phyloP scores from a whole-genome alignment of 2,113 vertebrate species.

The Hemibates koningsi region DNA sequence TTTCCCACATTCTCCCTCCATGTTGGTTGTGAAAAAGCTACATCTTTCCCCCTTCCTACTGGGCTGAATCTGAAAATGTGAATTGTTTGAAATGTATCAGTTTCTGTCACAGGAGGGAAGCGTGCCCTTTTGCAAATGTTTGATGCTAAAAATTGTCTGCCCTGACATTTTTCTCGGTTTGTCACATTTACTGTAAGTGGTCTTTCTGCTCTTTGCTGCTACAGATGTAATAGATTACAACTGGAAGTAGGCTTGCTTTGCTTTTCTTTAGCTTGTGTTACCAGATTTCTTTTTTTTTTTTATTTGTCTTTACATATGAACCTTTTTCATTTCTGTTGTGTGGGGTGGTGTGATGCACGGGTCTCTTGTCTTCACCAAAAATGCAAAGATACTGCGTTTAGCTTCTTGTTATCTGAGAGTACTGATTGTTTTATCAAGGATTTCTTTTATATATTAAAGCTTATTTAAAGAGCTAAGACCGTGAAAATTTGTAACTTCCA shows the following conservation, averaged over 20 bases:
- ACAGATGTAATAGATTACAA: background rate
- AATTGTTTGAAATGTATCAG: conserved; percentile 13
- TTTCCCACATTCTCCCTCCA: background rate
- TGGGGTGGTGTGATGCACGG: conserved; percentile 24
- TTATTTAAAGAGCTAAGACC: conserved; percentile 25
- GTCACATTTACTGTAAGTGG: conserved; percentile 6
- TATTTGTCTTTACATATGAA: background rate
- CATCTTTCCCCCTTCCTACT: background rate
- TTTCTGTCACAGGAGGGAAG: background rate
- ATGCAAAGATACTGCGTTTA: conserved; percentile 15
- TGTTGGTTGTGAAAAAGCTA: conserved; percentile 20
- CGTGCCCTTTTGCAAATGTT: background rate
- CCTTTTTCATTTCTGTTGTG: conserved; percentile 11
- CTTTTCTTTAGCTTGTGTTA: conserved; percentile 40
- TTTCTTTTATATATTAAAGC: conserved; percentile 94
- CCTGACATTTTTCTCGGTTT: background rate
- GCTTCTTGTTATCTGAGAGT: conserved; percentile 69
- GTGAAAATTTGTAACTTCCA: background rate
- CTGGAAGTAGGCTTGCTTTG: conserved; percentile 46
- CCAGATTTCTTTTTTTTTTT: background rate
- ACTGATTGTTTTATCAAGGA: conserved; percentile 76
- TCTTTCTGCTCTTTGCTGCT: background rate
- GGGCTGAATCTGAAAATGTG: conserved; percentile 36
- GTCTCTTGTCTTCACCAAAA: background rate
- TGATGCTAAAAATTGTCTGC: conserved; percentile 35